phyloP scores from a whole-genome alignment of 2,113 vertebrate genomes.

The Pyxicephalus adspersus region DNA sequence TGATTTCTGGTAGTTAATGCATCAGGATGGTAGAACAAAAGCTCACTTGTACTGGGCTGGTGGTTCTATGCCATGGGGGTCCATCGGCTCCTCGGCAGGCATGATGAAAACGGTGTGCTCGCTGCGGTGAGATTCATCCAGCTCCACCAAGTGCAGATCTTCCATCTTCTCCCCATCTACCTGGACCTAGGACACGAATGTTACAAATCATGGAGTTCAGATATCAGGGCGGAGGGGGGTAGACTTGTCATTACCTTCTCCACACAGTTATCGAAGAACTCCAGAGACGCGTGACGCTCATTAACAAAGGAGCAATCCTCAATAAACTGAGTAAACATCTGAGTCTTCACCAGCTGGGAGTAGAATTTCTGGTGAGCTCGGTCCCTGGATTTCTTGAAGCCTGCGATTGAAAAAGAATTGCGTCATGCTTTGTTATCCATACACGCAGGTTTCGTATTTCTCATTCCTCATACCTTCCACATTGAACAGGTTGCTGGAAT shows the following conservation, averaged over 20 bases:
- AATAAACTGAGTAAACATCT: constrained; percentile 95
- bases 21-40: background rate
- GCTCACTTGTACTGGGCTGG: constrained; percentile 81
- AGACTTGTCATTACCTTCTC: constrained; percentile 79
- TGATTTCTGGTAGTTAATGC: too few species aligned
- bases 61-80: constrained; percentile 75
- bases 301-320: constrained; percentile 95
- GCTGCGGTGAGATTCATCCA: constrained; percentile 84
- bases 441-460: too few species aligned
- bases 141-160: constrained; percentile 78
- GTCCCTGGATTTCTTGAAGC: constrained; percentile 89
- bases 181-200: constrained; percentile 68
- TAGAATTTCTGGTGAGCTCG: constrained; percentile 88
- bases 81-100: constrained; percentile 84
- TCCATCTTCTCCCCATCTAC: constrained; percentile 89
- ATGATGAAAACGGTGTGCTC: constrained; percentile 95
- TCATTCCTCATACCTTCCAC: constrained; percentile 76
- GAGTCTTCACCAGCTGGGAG: constrained; percentile 82
- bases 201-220: background rate
- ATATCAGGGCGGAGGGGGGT: background rate
- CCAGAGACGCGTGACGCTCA: constrained; percentile 83
- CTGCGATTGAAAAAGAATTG: constrained; percentile 67
- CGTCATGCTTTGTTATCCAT: too few species aligned
- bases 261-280: constrained; percentile 92
- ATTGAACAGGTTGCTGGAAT: constrained; percentile 87